phyloP scores from a whole-genome alignment of 2,113 vertebrate genomes.

The Podocnemis expansa region DNA sequence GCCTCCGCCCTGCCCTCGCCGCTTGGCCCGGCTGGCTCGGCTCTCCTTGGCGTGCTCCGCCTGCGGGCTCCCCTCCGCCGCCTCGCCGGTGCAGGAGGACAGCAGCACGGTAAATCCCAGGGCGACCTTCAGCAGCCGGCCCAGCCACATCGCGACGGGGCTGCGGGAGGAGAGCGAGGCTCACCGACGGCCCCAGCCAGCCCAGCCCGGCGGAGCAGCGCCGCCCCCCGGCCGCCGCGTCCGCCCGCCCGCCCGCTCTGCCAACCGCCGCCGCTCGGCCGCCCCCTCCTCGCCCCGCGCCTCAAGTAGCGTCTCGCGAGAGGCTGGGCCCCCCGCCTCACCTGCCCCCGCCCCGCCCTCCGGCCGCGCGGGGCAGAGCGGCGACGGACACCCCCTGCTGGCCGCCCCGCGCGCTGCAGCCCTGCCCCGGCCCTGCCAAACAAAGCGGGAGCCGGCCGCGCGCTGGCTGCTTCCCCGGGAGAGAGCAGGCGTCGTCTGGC shows the following conservation, averaged over 20 bases:
- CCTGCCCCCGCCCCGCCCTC: not conserved
- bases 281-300: conserved; percentile 62
- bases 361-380: too few species aligned
- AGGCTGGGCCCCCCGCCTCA: conserved; percentile 70
- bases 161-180: not conserved
- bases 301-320: conserved; percentile 83
- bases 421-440: too few species aligned
- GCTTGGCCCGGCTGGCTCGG: conserved; percentile 89
- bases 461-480: too few species aligned
- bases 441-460: too few species aligned
- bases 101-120: conserved; percentile 83
- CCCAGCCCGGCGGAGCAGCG: too few species aligned
- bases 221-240: not conserved
- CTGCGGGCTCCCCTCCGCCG: conserved; percentile 72
- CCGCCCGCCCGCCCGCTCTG: conserved; percentile 50
- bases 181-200: too few species aligned
- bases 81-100: conserved; percentile 76
- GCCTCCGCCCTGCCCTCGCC: conserved; percentile 81
- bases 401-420: too few species aligned
- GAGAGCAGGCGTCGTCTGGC: too few species aligned
- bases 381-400: too few species aligned
- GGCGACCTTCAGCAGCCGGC: conserved; percentile 82
- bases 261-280: conserved; percentile 50
- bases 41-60: conserved; percentile 79
- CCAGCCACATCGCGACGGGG: conserved; percentile 77